Conservation (phyloP, 1,140 invertebrate species). For the Gonatopus flavifemur region DNA sequence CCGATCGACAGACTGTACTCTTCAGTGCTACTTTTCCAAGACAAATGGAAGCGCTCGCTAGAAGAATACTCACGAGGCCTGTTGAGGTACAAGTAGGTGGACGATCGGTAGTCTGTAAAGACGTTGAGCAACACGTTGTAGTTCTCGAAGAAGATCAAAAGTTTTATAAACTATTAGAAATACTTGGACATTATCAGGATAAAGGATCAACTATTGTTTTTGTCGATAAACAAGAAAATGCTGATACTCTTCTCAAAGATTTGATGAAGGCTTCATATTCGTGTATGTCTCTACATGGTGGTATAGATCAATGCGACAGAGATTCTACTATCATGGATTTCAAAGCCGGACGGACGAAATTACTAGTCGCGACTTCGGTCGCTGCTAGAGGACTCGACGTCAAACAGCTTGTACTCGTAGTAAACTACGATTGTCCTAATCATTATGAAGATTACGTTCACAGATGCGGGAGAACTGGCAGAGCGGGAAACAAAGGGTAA, state of each 20-base stretch:
- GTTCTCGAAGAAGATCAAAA: slow-evolving; percentile 96
- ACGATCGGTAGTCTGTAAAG: slow-evolving; percentile 95
- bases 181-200: slow-evolving; percentile 93
- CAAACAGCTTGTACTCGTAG: slow-evolving; percentile 95
- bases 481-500: slow-evolving; percentile 94
- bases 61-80: slow-evolving; percentile 90
- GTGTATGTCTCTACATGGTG: slow-evolving; percentile 96
- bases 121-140: slow-evolving; percentile 94
- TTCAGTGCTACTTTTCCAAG: slow-evolving; percentile 99
- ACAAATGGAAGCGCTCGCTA: slow-evolving; percentile 97
- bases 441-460: slow-evolving; percentile 99
- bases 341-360: slow-evolving; percentile 87
- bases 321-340: slow-evolving; percentile 98
- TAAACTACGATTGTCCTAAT: slow-evolving; percentile 99
- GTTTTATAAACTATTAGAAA: slow-evolving; percentile 95
- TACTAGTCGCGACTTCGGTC: slow-evolving; percentile 92
- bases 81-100: slow-evolving; percentile 99
- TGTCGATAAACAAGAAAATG: slow-evolving; percentile 98
- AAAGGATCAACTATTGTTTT: slow-evolving; percentile 95
- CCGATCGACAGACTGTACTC: slow-evolving; percentile 97
- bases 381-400: slow-evolving; percentile 97
- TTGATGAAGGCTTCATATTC: slow-evolving; percentile 95
- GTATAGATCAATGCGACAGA: slow-evolving; percentile 98
- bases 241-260: slow-evolving; percentile 92
- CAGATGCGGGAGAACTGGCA: slow-evolving; percentile 87